Conservation (phyloP, 2,113 vertebrate genomes). For the Chloroceryle aenea region DNA sequence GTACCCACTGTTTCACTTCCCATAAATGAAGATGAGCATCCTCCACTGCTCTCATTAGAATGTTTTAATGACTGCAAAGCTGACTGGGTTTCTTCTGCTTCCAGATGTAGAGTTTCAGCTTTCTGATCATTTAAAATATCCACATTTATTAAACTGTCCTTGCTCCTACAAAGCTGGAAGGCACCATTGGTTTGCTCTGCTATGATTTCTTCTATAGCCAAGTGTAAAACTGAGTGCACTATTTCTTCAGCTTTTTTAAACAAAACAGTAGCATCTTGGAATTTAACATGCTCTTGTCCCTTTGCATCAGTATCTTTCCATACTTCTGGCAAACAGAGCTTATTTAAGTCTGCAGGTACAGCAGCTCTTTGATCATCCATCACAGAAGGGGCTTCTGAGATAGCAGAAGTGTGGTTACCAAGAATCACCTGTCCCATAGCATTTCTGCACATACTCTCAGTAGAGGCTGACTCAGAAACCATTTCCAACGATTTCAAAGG, state of each 20-base stretch:
- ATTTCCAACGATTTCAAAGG: background rate
- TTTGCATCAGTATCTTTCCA: background rate
- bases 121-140: slow-evolving; percentile 4
- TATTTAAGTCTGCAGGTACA: slow-evolving; percentile 45
- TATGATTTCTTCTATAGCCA: slow-evolving; percentile 70
- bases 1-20: slow-evolving; percentile 15
- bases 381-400: background rate
- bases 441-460: background rate
- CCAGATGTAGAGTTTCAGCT: slow-evolving; percentile 14
- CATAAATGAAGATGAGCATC: background rate
- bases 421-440: background rate
- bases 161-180: slow-evolving; percentile 17
- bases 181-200: slow-evolving; percentile 6
- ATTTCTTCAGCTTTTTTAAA: slow-evolving; percentile 69
- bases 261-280: slow-evolving; percentile 25
- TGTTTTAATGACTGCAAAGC: slow-evolving; percentile 9
- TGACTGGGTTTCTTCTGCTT: slow-evolving; percentile 22
- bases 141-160: background rate
- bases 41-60: slow-evolving; percentile 24
- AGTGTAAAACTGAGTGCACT: slow-evolving; percentile 60
- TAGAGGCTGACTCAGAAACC: background rate
- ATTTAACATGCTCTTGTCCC: background rate
- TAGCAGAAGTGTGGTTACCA: background rate
- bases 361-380: background rate
- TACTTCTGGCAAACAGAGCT: slow-evolving; percentile 38